These are phyloP conservation scores for Megamerina dolium DNA, from an alignment of 2,888 invertebrate genomes.

Conservation along the genomic window DNA sequence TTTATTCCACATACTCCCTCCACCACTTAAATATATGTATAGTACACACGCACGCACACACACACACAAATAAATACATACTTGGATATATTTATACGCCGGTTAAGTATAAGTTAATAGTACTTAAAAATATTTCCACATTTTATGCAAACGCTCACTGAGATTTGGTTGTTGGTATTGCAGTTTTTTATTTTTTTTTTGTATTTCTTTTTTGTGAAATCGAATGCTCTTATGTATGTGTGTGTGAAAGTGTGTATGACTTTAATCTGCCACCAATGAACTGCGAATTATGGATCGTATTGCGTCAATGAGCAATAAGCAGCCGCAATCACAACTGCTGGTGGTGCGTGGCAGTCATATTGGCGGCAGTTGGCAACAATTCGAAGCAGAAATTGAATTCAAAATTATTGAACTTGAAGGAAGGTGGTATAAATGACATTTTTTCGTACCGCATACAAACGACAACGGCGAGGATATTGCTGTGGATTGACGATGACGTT, in stretches of 20 bases:
- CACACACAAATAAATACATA: constrained; percentile 1
- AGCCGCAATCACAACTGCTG: too few relatives aligned
- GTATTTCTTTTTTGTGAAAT: constrained; percentile 38
- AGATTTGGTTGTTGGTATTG: constrained; percentile 14
- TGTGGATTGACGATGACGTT: not conserved
- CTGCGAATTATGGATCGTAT: constrained; percentile 28
- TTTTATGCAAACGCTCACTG: too few relatives aligned
- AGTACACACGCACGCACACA: constrained; percentile 6
- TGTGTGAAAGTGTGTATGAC: constrained; percentile 17
- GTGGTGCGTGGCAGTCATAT: not conserved
- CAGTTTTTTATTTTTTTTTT: constrained; percentile 21
- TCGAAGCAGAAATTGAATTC: not conserved
- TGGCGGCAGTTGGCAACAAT: not conserved
- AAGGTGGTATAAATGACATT: too few relatives aligned
- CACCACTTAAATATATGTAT: constrained; percentile 9
- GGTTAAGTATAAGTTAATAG: constrained; percentile 33
- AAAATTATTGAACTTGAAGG: not conserved
- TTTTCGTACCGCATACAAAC: too few relatives aligned
- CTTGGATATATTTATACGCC: not conserved
- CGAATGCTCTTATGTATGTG: constrained; percentile 13
- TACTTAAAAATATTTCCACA: constrained; percentile 41
- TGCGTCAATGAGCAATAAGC: constrained; percentile 11
- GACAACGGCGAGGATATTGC: not conserved
- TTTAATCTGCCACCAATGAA: constrained; percentile 45
- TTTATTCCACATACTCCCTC: not conserved